Evolutionary conservation across 1,140 invertebrate genomes (phyloP).

Genomic region (Nilaparvata lugens): DNA sequence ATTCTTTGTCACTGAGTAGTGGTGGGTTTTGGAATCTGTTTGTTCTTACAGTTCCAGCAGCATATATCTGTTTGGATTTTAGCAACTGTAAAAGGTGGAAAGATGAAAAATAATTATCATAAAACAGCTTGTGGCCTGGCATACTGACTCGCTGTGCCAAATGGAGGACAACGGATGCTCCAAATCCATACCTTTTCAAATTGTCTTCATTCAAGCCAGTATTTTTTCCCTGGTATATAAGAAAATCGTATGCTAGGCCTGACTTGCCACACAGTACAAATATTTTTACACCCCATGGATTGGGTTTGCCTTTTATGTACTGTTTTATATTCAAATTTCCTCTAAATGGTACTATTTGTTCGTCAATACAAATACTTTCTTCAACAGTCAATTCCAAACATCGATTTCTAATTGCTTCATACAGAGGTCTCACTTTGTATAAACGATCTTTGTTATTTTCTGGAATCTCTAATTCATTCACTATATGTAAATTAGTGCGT

Average conservation of each 20-base stretch:
- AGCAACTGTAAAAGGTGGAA: conserved; percentile 33
- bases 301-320: conserved; percentile 27
- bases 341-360: conserved; percentile 30
- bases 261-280: conserved; percentile 17
- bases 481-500: conserved; percentile 26
- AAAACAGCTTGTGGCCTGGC: conserved; percentile 19
- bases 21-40: conserved; percentile 33
- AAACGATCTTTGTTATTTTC: conserved; percentile 24
- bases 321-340: conserved; percentile 26
- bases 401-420: conserved; percentile 24
- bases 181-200: background rate
- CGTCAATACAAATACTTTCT: conserved; percentile 25
- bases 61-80: conserved; percentile 32
- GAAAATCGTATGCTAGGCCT: conserved; percentile 26
- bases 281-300: conserved; percentile 23
- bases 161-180: background rate
- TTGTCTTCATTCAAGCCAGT: conserved; percentile 22
- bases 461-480: conserved; percentile 22
- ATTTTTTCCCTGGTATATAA: conserved; percentile 27
- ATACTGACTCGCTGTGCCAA: too few species aligned
- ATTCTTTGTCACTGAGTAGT: conserved; percentile 31
- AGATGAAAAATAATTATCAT: conserved; percentile 30
- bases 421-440: conserved; percentile 29
- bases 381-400: conserved; percentile 25
- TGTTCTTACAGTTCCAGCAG: conserved; percentile 30